Conservation (phyloP, 1,140 invertebrate species). For the Hetaerina americana region DNA sequence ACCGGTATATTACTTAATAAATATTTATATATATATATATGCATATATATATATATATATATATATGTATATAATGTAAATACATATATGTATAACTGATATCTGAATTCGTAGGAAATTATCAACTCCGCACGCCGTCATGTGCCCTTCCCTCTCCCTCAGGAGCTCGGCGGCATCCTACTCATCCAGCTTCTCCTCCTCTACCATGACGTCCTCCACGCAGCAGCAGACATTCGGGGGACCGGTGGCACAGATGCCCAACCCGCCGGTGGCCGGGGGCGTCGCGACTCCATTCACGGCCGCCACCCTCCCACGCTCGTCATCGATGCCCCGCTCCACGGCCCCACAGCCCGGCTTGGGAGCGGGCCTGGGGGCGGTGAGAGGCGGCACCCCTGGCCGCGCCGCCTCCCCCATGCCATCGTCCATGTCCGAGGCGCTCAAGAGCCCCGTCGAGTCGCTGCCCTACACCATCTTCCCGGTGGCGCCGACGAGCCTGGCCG, state of each 20-base stretch:
- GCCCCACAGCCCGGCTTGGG: conserved; percentile 11
- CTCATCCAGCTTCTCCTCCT: background rate
- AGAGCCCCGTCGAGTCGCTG: background rate
- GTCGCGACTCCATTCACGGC: conserved; percentile 10
- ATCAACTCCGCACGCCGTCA: too few relatives aligned
- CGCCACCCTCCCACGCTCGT: conserved; percentile 5
- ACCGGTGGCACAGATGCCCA: background rate
- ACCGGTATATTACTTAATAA: too few relatives aligned
- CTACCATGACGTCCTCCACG: background rate
- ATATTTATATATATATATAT: too few relatives aligned
- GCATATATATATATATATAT: too few relatives aligned
- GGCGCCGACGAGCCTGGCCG: background rate
- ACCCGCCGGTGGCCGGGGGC: conserved; percentile 6
- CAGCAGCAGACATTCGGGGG: background rate
- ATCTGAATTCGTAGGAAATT: too few relatives aligned
- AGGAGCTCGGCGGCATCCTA: background rate
- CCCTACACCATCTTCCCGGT: background rate
- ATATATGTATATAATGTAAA: too few relatives aligned
- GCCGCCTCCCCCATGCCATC: conserved; percentile 3
- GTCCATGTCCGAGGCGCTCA: background rate
- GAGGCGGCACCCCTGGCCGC: conserved; percentile 13
- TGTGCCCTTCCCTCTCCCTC: background rate
- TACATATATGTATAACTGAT: too few relatives aligned
- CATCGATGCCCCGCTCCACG: background rate
- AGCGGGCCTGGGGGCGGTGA: background rate